Conservation (phyloP, 2,113 vertebrate genomes). For the Chaetorhynchus papuensis region DNA sequence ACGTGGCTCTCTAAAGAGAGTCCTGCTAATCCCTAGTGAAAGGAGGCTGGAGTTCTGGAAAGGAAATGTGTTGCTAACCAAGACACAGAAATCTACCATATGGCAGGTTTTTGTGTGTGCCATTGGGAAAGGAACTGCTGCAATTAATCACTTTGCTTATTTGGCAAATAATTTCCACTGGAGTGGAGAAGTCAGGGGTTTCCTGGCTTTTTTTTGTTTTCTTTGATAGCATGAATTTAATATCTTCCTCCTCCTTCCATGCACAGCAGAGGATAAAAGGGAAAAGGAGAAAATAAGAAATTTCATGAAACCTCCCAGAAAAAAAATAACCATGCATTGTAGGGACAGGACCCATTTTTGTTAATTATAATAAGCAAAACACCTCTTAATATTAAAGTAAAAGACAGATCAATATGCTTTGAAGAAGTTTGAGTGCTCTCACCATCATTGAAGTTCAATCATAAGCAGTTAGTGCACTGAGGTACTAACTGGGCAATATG, state of each 20-base stretch:
- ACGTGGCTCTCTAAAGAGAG: background rate
- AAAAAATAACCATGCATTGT: background rate
- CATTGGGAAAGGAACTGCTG: conserved; percentile 20
- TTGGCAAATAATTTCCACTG: background rate
- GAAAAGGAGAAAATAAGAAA: background rate
- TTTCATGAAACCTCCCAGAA: background rate
- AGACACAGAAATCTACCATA: background rate
- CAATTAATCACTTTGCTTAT: conserved; percentile 7
- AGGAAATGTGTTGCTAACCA: background rate
- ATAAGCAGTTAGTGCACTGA: background rate
- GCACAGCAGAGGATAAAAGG: background rate
- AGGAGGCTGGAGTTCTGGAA: background rate
- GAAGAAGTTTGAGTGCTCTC: background rate
- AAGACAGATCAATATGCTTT: background rate
- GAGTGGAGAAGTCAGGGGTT: background rate
- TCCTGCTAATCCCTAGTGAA: background rate
- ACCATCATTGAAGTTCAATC: background rate
- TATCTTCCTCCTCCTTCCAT: background rate
- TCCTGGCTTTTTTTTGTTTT: background rate
- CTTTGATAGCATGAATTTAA: background rate
- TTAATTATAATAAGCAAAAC: background rate
- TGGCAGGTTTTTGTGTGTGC: background rate
- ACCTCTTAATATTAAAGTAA: background rate
- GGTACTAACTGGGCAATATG: background rate
- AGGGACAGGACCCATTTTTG: background rate